Base-by-base conservation (phyloP, 2,888 invertebrate genomes). In the Exephanes ischioxanthus region DNA sequence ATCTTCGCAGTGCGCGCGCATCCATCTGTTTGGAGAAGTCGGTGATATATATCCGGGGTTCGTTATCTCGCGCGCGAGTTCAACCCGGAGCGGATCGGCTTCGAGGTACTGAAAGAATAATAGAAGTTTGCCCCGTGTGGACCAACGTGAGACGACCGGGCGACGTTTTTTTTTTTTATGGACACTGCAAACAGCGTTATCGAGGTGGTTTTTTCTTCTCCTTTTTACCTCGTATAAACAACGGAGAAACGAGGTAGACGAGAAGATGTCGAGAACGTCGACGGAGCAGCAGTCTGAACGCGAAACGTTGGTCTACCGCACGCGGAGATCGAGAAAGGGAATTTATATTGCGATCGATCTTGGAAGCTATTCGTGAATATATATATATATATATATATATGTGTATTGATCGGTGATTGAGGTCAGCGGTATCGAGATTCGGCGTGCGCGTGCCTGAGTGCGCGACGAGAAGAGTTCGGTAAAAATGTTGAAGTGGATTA, bases 401-500 rank as follows among this genome's bases (percentile, higher is more conserved):
- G n/a, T 48, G 3, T 48, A 1, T 48, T 48, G 45, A 48, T 48
- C 16, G 45, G 45, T 48, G 45, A 48, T 16, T 16, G 45, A 4
- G 45, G 45, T 48, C 45, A 48, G 16, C 45, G 16, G 45, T 4
- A 14, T 48, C 16, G 45, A 48, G 45, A 48, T 16, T 48, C 4
- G 45, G 45, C n/a, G 51, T 66, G 30, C 5, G 26, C 45, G 22
- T 72, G 0, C 3, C 14, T 5, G 30, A 26, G n/a, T 72, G 51
- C 51, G n/a, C 45, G 63, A 45, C 14, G 37, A n/a, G 37, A 14
- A 71, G 37, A 71, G 48, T 22, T 58, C 4, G 22, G 58, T n/a
- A 45, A 91, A 90, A 80, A 94, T 94, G 94, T 90, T 94, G 83
- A 94, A 93, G 93, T 94, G 94, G 94, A 94, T 94, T 80, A 94